These are phyloP conservation scores for Cavia aperea DNA, from an alignment of 2,113 vertebrate species.

Conservation along the genomic window DNA sequence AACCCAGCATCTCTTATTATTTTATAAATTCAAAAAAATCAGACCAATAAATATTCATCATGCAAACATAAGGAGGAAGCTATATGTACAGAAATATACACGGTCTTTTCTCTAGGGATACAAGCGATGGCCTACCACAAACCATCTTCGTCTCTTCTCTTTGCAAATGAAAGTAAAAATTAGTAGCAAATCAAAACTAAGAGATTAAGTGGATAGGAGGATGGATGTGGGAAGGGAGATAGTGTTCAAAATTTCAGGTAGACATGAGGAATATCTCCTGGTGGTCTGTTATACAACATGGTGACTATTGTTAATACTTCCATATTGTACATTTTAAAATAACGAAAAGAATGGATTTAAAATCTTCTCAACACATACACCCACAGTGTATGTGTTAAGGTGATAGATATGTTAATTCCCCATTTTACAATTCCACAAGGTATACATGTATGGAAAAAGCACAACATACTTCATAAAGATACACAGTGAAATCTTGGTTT, in stretches of 20 bases:
- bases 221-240: too few relatives aligned
- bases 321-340: neutral
- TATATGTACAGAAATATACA: neutral
- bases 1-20: slow-evolving; percentile 13
- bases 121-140: neutral
- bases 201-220: neutral
- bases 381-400: neutral
- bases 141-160: neutral
- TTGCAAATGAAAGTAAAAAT: slow-evolving; percentile 33
- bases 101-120: slow-evolving; percentile 13
- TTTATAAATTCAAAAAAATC: slow-evolving; percentile 10
- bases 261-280: neutral
- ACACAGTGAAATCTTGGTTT: neutral
- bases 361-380: neutral
- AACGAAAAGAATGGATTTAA: neutral
- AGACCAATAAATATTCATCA: slow-evolving; percentile 12
- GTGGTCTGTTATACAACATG: neutral
- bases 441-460: neutral
- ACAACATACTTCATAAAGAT: neutral
- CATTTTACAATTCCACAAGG: neutral
- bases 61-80: neutral
- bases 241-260: neutral
- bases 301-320: neutral
- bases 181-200: neutral
- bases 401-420: neutral